Evolutionary conservation across 2,113 vertebrate species (phyloP), one percentile per base, ranked within the genome.

Genomic region (Gallinago jamesoni): DNA sequence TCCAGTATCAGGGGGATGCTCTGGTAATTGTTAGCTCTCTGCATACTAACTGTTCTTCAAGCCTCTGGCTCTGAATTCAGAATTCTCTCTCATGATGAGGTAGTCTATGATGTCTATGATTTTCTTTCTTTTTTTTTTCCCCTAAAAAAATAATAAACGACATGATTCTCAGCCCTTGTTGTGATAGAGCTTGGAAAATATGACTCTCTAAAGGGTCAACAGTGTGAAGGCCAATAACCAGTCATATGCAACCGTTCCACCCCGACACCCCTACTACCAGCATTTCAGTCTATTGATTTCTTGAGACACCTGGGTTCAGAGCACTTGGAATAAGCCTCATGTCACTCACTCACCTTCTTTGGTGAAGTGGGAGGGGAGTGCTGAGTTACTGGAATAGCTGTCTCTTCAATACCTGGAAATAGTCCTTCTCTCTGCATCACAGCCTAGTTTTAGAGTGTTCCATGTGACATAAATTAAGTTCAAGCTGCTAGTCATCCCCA

Each of bases 331-430:
- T 53, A 56, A 94, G 53, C 57, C 84, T 87, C 1, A 0, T 83
- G 53, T 57, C 4, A 0, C 62, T 88, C 4, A 4, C 69, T 96
- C 43, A 35, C 68, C 86, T 84, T 5, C 81, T 82, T 72, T 3
- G 28, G 41, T 48, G 57, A n/a, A 91, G 87, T 59, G 52, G 69
- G 79, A 94, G 67, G 88, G 31, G 68, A 59, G 52, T 69, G 70
- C 39, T 48, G 87, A 62, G 72, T 76, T 93, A 83, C 89, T 81
- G 91, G 84, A 96, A 95, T 59, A 89, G 53, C 67, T 88, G 45
- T 76, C 57, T 87, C 87, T 89, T 87, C 74, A 76, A 8, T 79
- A 84, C 74, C 62, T 79, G 89, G 62, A 89, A 87, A 75, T 75
- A 67, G 3, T 89, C 68, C 74, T 83, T 41, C 87, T 74, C 37